Conservation (phyloP, 2,888 invertebrate genomes). For the Thumatha senex region DNA sequence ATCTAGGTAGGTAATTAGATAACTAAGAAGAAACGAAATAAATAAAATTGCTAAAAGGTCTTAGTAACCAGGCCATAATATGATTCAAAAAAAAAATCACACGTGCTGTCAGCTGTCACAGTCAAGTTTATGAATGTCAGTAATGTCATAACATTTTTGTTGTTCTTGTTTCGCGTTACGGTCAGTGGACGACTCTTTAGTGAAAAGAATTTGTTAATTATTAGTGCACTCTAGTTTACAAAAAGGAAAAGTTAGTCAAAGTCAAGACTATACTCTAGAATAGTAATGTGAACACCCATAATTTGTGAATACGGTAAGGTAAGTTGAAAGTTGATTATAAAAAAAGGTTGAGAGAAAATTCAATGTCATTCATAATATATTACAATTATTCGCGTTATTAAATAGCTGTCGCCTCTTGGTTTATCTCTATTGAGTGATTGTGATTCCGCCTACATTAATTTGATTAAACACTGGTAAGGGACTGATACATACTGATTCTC, state of each 20-base stretch:
- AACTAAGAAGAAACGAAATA: too few relatives aligned
- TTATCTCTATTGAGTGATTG: conserved; percentile 25
- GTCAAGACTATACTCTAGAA: conserved; percentile 3
- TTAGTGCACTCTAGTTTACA: conserved; percentile 2
- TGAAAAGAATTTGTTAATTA: conserved; percentile 10
- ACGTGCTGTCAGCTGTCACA: too few relatives aligned
- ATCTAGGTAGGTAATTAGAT: too few relatives aligned
- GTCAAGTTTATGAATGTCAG: too few relatives aligned
- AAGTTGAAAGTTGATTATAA: conserved; percentile 8
- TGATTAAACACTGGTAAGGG: conserved; percentile 5
- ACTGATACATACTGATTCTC: not conserved
- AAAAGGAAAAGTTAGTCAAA: conserved; percentile 8
- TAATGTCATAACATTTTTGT: conserved; percentile 32
- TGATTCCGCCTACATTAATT: conserved; percentile 20
- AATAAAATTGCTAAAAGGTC: too few relatives aligned
- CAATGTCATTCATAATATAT: conserved; percentile 21
- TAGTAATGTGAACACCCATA: conserved; percentile 28
- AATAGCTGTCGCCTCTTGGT: conserved; percentile 23
- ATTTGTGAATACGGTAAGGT: conserved; percentile 22
- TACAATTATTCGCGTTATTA: conserved; percentile 26
- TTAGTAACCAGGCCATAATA: too few relatives aligned
- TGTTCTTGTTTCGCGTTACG: conserved; percentile 22
- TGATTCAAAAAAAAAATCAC: too few relatives aligned
- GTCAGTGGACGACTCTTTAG: conserved; percentile 12
- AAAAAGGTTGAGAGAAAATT: conserved; percentile 8